Evolutionary conservation across 2,113 vertebrate genomes (phyloP).

Genomic region (Labrus mixtus): DNA sequence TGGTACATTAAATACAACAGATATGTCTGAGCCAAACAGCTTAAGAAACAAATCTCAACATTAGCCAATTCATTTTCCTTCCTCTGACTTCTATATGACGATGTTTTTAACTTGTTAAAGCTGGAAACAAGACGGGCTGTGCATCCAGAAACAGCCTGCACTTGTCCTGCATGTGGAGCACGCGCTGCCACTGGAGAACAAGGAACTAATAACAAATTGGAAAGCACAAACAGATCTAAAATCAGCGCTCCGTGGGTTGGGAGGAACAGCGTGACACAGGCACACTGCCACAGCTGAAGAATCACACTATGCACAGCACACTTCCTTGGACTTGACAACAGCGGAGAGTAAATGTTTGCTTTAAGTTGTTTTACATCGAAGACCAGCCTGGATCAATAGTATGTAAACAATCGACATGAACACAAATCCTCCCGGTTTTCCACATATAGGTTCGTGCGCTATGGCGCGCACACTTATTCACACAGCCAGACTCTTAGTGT

Average conservation of each 20-base stretch:
- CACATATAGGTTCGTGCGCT: not conserved
- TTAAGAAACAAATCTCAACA: no score
- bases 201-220: conserved; percentile 47
- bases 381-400: conserved; percentile 24
- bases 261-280: conserved; percentile 4
- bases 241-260: conserved; percentile 26
- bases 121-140: conserved; percentile 12
- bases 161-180: conserved; percentile 42
- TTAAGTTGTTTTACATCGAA: conserved; percentile 29
- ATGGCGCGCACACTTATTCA: not conserved
- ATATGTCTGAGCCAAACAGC: no score
- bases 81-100: not conserved
- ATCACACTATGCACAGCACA: conserved; percentile 9
- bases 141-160: conserved; percentile 32
- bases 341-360: conserved; percentile 15
- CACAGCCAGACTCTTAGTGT: conserved; percentile 9
- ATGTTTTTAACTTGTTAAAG: conserved; percentile 38
- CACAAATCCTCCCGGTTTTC: not conserved
- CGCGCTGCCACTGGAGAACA: conserved; percentile 17
- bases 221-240: conserved; percentile 42
- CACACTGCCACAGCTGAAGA: conserved; percentile 2
- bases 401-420: conserved; percentile 1
- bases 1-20: no score
- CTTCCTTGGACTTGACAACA: not conserved
- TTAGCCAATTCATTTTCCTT: not conserved